A percentile compares a stretch with the other conserved stretches of the same genome.
These are phyloP conservation scores for Motacilla tschutschensis DNA, from an alignment of 2,113 vertebrate species.

Conservation along the genomic window DNA sequence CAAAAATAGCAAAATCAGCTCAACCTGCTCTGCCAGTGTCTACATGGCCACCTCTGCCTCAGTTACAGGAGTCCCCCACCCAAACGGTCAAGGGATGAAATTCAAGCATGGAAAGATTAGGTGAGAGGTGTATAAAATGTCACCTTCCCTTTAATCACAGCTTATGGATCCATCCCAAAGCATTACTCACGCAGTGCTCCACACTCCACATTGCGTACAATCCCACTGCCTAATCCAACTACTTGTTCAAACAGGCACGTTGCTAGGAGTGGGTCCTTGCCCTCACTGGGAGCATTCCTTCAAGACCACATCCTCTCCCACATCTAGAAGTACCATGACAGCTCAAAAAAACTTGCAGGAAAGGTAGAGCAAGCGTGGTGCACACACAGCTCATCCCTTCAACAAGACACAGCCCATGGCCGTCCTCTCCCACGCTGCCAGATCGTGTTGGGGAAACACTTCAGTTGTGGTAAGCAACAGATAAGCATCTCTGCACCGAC, in stretches of 20 bases:
- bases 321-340: neutral
- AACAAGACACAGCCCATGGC: neutral
- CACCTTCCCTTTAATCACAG: slow-evolving; percentile 45
- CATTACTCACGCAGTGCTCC: neutral
- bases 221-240: slow-evolving; percentile 17
- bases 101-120: neutral
- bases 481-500: neutral
- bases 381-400: neutral
- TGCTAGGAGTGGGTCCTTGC: neutral
- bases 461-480: slow-evolving; percentile 19
- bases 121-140: slow-evolving; percentile 20
- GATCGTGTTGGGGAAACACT: neutral
- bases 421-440: neutral
- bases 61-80: neutral
- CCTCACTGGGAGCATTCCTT: neutral
- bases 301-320: neutral
- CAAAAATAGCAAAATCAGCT: neutral
- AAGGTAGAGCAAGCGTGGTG: neutral
- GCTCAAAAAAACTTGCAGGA: neutral
- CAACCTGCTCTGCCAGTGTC: neutral
- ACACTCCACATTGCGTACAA: neutral
- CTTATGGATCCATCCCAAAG: slow-evolving; percentile 16
- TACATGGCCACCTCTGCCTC: neutral
- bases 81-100: neutral
- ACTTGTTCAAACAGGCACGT: slow-evolving; percentile 20